Percentiles rank a stretch among this genome's conserved stretches.
Evolutionary conservation across 2,888 invertebrate species (phyloP).

Genomic region (Argyra leucocephala): DNA sequence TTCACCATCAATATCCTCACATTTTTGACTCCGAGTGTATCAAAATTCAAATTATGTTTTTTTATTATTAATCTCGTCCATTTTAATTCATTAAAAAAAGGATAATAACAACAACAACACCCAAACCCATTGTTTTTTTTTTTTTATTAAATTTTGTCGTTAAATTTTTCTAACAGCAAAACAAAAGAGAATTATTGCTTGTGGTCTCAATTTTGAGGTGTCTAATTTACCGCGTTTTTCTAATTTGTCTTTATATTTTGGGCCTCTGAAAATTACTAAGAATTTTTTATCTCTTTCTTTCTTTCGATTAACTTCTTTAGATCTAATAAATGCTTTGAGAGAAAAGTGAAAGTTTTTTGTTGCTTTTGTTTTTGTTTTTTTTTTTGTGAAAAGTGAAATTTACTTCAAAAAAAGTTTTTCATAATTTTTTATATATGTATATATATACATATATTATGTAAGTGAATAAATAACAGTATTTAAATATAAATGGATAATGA

Average conservation of each 20-base stretch:
- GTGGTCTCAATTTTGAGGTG: not conserved
- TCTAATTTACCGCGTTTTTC: constrained; percentile 1
- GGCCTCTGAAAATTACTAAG: not conserved
- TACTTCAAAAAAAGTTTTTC: no score
- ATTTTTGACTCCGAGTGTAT: no score
- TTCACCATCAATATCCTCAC: no score
- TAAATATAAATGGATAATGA: not conserved
- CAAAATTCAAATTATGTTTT: no score
- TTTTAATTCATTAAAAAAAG: not conserved
- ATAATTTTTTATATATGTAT: not conserved
- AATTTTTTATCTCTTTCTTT: no score
- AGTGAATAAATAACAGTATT: not conserved
- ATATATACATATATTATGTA: not conserved
- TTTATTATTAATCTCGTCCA: not conserved
- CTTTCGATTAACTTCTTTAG: no score
- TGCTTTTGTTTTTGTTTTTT: no score
- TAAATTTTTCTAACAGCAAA: no score
- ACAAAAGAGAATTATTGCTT: not conserved
- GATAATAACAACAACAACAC: no score
- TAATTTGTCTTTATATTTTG: not conserved
- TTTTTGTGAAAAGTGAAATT: not conserved
- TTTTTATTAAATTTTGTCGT: not conserved
- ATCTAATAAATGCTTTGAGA: no score
- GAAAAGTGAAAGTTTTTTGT: not conserved
- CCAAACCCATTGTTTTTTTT: not conserved